Evolutionary conservation across 2,797 vertebrate species (phyloP), one percentile per base, ranked within the genome.

Genomic region (Eulemur rubriventer): DNA sequence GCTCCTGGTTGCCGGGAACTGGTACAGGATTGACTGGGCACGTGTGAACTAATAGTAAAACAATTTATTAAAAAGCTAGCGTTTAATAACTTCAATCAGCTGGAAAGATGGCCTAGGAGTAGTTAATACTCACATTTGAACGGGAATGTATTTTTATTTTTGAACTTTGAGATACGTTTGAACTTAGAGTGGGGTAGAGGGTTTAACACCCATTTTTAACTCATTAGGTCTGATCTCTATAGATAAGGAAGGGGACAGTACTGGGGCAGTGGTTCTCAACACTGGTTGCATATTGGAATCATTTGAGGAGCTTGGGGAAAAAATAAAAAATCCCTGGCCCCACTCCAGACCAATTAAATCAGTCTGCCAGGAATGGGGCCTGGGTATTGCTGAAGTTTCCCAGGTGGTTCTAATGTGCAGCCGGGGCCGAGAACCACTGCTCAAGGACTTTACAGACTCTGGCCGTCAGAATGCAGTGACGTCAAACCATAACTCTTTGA

Each of bases 61-160:
- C 11, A 83, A 46, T n/a, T 80, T 94, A 41, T 12, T 81, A 79
- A 91, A 86, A 93, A 85, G 55, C 28, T 46, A 55, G 41, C 30
- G 30, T 26, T 89, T 80, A 89, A 22, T 50, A 90, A n/a, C 65
- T 82, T 79, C 28, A 78, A 61, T 82, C 17, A 96, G 0, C 52
- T 69, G 2, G 26, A 65, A 91, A 93, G 41, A 67, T 52, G 82
- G 73, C 16, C 33, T 85, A 1, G 43, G 43, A 70, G n/a, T 82
- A 41, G 18, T 67, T 90, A 59, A 76, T 69, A 70, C 57, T 86
- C n/a, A 73, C 28, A 38, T 81, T 78, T 85, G 72, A 76, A 18
- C 67, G 87, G 70, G 30, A 75, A 76, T 89, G 22, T 67, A 11
- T 89, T 87, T 96, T 83, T 87, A 69, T 89, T 96, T 92, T 65